phyloP scores from a whole-genome alignment of 2,797 vertebrate genomes.

The Crocodylus rhombifer region DNA sequence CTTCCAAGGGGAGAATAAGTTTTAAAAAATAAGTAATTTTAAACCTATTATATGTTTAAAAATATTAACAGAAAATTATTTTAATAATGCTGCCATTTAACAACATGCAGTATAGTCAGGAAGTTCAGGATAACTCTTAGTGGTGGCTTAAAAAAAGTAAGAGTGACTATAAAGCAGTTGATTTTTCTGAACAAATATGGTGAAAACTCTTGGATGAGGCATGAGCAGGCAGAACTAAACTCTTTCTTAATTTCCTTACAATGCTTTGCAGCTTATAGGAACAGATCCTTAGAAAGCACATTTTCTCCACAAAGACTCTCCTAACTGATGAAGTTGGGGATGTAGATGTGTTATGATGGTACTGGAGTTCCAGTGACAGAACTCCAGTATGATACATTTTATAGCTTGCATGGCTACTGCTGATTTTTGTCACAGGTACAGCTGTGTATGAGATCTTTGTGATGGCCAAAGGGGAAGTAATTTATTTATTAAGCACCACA shows the following conservation, averaged over 20 bases:
- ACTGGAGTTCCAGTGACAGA: neutral
- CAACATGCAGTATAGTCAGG: neutral
- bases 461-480: neutral
- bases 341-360: neutral
- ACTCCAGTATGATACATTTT: neutral
- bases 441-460: neutral
- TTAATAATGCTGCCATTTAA: neutral
- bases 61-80: neutral
- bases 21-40: neutral
- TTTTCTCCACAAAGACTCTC: neutral
- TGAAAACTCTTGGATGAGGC: neutral
- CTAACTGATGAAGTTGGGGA: neutral
- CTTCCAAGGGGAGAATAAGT: neutral
- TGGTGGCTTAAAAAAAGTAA: neutral
- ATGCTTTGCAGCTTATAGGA: neutral
- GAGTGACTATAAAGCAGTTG: neutral
- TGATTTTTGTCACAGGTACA: neutral
- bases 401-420: neutral
- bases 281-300: neutral
- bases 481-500: neutral
- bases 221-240: neutral
- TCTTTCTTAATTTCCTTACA: too few species aligned
- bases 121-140: neutral
- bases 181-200: neutral
- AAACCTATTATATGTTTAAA: neutral